phyloP scores from a whole-genome alignment of 1,140 invertebrate species.

The Musca domestica region DNA sequence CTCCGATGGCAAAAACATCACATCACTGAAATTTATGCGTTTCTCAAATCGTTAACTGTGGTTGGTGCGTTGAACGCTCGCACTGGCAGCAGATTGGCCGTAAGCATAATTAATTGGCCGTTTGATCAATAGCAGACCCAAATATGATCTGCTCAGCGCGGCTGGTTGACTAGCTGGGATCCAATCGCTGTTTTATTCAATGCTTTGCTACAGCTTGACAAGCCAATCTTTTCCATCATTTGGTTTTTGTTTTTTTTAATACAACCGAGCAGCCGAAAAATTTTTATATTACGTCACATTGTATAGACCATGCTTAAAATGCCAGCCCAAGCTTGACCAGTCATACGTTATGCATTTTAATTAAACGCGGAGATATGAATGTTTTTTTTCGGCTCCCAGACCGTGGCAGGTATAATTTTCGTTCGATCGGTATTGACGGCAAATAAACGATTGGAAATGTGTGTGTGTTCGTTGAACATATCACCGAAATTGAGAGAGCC shows the following conservation, averaged over 20 bases:
- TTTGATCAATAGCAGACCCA: slow-evolving; percentile 17
- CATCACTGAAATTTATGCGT: no score
- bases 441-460: no score
- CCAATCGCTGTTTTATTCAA: neutral
- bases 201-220: neutral
- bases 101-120: slow-evolving; percentile 17
- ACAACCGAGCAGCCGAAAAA: no score
- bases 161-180: no score
- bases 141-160: neutral
- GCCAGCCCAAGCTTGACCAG: neutral
- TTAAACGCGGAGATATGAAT: slow-evolving; percentile 8
- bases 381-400: no score
- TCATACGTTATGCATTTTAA: slow-evolving; percentile 27
- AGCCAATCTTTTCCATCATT: neutral
- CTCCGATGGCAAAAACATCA: no score
- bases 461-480: neutral
- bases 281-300: slow-evolving; percentile 15
- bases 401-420: slow-evolving; percentile 5
- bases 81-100: neutral
- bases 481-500: neutral
- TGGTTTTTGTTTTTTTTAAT: neutral
- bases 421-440: neutral
- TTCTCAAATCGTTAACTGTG: no score
- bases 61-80: no score
- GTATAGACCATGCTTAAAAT: slow-evolving; percentile 14